phyloP scores from a whole-genome alignment of 92 coral and sea anemone genomes.

The Desmophyllum pertusum region DNA sequence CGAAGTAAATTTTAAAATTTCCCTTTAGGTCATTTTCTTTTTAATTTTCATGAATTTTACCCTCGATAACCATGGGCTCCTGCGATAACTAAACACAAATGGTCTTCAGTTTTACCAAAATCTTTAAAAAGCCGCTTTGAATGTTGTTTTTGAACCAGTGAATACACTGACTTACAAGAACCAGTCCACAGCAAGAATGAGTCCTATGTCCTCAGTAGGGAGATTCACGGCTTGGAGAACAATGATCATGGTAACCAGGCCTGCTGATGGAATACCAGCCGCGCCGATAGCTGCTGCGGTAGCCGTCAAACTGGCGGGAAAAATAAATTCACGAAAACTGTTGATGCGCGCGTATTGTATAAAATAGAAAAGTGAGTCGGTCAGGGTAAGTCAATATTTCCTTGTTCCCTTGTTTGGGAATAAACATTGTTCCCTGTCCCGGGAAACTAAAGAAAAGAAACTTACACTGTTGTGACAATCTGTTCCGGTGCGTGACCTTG shows the following conservation, averaged over 20 bases:
- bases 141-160: too few species aligned
- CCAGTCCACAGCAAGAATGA: conserved; percentile 93
- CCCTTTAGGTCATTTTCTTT: too few species aligned
- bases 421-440: neutral
- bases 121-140: too few species aligned
- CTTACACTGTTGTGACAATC: conserved; percentile 88
- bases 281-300: conserved; percentile 95
- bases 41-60: too few species aligned
- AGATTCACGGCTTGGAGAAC: conserved; percentile 94
- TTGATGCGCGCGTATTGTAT: neutral
- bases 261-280: conserved; percentile 97
- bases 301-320: conserved; percentile 74
- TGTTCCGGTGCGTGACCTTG: conserved; percentile 48
- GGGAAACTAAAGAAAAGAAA: neutral
- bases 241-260: conserved; percentile 90
- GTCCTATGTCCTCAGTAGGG: conserved; percentile 93
- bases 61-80: too few species aligned
- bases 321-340: neutral
- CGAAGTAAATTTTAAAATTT: too few species aligned
- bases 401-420: neutral
- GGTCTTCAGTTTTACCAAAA: too few species aligned
- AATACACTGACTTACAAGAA: conserved; percentile 84
- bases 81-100: too few species aligned
- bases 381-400: neutral
- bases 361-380: neutral